Conservation (phyloP, 2,797 vertebrate genomes). For the Amphiprion clarkii region DNA sequence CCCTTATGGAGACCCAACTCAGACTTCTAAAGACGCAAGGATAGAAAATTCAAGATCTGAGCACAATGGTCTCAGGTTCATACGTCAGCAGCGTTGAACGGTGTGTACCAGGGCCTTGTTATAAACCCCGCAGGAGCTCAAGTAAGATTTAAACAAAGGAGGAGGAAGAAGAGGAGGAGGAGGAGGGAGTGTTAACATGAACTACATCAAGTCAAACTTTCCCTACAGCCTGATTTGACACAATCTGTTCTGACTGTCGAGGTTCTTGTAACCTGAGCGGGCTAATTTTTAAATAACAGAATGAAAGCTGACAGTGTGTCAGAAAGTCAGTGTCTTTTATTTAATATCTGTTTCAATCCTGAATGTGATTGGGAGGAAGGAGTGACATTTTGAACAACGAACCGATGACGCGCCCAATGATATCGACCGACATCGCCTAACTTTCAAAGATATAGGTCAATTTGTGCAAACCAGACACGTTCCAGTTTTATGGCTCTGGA, state of each 20-base stretch:
- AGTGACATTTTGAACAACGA: neutral
- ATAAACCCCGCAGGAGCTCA: slow-evolving; percentile 47
- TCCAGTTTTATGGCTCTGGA: slow-evolving; percentile 26
- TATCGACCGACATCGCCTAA: neutral
- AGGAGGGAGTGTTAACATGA: neutral
- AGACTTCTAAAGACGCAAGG: neutral
- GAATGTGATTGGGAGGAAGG: neutral
- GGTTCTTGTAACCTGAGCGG: neutral
- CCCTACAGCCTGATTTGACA: neutral
- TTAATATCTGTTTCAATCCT: neutral
- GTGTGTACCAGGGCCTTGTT: slow-evolving; percentile 37
- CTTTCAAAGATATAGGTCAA: slow-evolving; percentile 12
- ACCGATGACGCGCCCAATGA: neutral
- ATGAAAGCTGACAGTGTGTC: neutral
- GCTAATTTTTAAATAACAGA: neutral
- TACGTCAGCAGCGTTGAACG: slow-evolving; percentile 33
- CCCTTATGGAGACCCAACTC: neutral
- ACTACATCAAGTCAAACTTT: slow-evolving; percentile 10
- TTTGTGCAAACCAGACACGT: slow-evolving; percentile 1
- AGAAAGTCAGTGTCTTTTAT: too few species aligned
- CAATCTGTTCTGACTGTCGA: neutral
- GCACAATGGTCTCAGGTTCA: neutral
- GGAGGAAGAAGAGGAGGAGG: too few species aligned
- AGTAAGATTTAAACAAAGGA: slow-evolving; percentile 31
- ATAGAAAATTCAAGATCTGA: too few species aligned